Percentiles rank a stretch among this genome's conserved stretches.
Evolutionary conservation across 2,797 vertebrate species (phyloP).

Genomic region (Crocidura indochinensis): DNA sequence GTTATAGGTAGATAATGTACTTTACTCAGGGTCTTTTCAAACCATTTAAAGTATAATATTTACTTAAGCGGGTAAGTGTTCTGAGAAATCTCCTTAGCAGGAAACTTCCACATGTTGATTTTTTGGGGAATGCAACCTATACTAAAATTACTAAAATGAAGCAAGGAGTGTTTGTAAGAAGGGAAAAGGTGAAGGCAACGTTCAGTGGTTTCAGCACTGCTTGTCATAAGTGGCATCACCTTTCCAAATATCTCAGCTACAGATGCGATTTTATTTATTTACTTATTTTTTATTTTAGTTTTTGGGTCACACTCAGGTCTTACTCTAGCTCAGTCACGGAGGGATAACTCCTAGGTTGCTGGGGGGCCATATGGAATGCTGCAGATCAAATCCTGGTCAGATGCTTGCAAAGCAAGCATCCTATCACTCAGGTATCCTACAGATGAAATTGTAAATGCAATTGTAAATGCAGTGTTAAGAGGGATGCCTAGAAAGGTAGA

Average conservation of each 20-base stretch:
- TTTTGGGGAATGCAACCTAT: neutral
- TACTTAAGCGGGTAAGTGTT: conserved; percentile 54
- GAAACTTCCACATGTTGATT: neutral
- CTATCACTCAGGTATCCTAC: too few relatives aligned
- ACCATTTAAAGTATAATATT: conserved; percentile 39
- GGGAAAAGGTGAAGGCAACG: neutral
- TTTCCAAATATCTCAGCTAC: neutral
- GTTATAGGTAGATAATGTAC: conserved; percentile 50
- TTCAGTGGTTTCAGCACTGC: neutral
- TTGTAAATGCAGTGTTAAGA: conserved; percentile 38
- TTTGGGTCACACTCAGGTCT: too few relatives aligned
- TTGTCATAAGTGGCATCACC: neutral
- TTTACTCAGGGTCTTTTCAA: conserved; percentile 67
- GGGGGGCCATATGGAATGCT: too few relatives aligned
- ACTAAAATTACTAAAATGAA: conserved; percentile 27
- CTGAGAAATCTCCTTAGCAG: conserved; percentile 48
- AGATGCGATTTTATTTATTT: conserved; percentile 17
- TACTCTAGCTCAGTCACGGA: too few relatives aligned
- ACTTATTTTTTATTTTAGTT: too few relatives aligned
- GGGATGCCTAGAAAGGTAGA: conserved; percentile 6
- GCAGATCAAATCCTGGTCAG: too few relatives aligned
- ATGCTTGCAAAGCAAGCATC: too few relatives aligned
- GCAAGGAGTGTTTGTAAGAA: neutral
- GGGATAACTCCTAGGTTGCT: too few relatives aligned
- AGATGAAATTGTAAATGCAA: neutral